Percentiles rank a stretch among this genome's conserved stretches.
phyloP scores from a whole-genome alignment of 2,113 vertebrate genomes.

The Pithys albifrons region DNA sequence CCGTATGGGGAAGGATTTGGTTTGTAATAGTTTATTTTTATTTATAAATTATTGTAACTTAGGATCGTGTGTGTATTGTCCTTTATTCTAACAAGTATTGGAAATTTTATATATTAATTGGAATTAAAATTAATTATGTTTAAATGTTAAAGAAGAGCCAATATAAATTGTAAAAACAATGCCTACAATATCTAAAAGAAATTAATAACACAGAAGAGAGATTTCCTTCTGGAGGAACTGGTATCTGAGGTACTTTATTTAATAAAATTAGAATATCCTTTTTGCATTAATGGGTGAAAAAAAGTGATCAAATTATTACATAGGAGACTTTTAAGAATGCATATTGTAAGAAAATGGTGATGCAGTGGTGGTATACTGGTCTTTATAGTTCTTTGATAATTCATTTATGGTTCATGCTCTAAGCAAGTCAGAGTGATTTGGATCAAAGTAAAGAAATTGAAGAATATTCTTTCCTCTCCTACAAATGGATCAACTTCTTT shows the following conservation, averaged over 20 bases:
- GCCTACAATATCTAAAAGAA: not conserved
- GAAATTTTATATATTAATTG: constrained; percentile 61
- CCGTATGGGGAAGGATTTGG: constrained; percentile 77
- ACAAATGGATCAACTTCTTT: not conserved
- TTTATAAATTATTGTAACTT: constrained; percentile 78
- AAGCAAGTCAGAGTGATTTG: not conserved
- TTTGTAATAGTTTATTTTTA: constrained; percentile 78
- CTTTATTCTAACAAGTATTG: constrained; percentile 65
- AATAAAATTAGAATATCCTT: constrained; percentile 38
- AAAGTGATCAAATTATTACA: not conserved
- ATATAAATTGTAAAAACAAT: constrained; percentile 36
- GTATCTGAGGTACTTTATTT: constrained; percentile 55
- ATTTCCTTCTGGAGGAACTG: constrained; percentile 68
- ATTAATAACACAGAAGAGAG: not conserved
- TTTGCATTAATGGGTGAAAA: not conserved
- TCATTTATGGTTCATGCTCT: not conserved
- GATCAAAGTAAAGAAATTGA: constrained; percentile 2
- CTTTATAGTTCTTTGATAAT: constrained; percentile 24
- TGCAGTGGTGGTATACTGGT: not conserved
- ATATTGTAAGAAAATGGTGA: not conserved
- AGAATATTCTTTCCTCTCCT: not conserved
- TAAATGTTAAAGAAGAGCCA: constrained; percentile 31
- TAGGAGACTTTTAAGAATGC: not conserved
- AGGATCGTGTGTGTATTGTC: constrained; percentile 70
- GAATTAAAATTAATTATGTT: constrained; percentile 48